These are phyloP conservation scores for Calypte anna DNA, from an alignment of 2,113 vertebrate species.

Conservation along the genomic window DNA sequence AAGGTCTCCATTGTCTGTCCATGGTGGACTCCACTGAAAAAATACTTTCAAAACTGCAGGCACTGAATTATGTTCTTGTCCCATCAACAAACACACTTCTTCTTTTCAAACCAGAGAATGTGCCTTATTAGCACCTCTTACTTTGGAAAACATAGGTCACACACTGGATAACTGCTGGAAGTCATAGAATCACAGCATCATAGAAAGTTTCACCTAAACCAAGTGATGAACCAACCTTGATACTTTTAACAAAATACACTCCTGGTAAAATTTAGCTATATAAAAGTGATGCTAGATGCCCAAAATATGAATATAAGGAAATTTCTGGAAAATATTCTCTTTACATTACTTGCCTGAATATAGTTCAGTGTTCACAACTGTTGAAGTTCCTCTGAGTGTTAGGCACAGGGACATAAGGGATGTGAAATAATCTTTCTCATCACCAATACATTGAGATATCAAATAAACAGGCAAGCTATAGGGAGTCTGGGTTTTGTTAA, in stretches of 20 bases:
- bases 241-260: not conserved
- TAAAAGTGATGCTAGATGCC: not conserved
- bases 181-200: too few relatives aligned
- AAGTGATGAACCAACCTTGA: not conserved
- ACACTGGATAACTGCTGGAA: not conserved
- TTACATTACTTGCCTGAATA: not conserved
- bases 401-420: not conserved
- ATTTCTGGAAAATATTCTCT: not conserved
- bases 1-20: not conserved
- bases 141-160: not conserved
- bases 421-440: not conserved
- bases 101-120: not conserved
- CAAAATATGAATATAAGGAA: not conserved
- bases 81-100: not conserved
- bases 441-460: not conserved
- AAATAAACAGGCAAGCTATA: not conserved
- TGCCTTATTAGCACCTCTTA: not conserved
- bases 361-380: not conserved
- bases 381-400: not conserved
- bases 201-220: not conserved
- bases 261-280: not conserved
- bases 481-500: not conserved
- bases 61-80: not conserved
- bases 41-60: not conserved
- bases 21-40: not conserved